A percentile compares a stretch with the other conserved stretches of the same genome.
phyloP scores from a whole-genome alignment of 1,140 invertebrate species.

The Sycobia sp. region DNA sequence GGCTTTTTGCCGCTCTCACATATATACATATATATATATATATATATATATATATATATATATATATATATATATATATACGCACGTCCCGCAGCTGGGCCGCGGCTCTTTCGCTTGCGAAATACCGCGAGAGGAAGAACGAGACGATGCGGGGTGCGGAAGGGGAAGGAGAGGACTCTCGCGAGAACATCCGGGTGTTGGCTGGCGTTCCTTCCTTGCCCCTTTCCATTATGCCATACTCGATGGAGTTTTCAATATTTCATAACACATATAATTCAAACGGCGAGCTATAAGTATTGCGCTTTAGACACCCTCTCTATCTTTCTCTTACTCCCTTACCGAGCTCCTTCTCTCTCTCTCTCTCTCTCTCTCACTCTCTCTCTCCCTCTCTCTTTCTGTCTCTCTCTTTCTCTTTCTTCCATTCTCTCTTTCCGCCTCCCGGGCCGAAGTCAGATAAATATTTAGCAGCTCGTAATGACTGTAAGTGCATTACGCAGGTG shows the following conservation, averaged over 20 bases:
- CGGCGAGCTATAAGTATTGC: neutral
- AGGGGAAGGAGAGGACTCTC: neutral
- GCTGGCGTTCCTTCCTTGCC: neutral
- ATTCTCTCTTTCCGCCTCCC: too few relatives aligned
- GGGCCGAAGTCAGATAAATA: slow-evolving; percentile 15
- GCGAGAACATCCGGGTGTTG: slow-evolving; percentile 14
- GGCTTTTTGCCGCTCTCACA: neutral
- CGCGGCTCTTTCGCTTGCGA: neutral
- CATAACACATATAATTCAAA: slow-evolving; percentile 27
- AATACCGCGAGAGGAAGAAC: neutral
- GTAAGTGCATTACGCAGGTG: slow-evolving; percentile 25
- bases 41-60: too few relatives aligned
- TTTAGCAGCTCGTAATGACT: slow-evolving; percentile 21
- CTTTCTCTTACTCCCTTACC: too few relatives aligned
- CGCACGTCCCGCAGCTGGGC: too few relatives aligned
- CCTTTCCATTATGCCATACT: slow-evolving; percentile 26
- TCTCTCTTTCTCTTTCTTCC: too few relatives aligned
- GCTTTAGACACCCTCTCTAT: neutral
- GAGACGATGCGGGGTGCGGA: neutral
- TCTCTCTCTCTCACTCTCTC: too few relatives aligned
- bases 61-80: too few relatives aligned
- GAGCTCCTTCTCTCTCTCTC: too few relatives aligned
- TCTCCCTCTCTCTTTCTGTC: too few relatives aligned
- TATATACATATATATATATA: too few relatives aligned
- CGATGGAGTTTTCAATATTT: slow-evolving; percentile 32